Base-by-base conservation (phyloP, 2,888 invertebrate genomes). In the Thera obeliscata region DNA sequence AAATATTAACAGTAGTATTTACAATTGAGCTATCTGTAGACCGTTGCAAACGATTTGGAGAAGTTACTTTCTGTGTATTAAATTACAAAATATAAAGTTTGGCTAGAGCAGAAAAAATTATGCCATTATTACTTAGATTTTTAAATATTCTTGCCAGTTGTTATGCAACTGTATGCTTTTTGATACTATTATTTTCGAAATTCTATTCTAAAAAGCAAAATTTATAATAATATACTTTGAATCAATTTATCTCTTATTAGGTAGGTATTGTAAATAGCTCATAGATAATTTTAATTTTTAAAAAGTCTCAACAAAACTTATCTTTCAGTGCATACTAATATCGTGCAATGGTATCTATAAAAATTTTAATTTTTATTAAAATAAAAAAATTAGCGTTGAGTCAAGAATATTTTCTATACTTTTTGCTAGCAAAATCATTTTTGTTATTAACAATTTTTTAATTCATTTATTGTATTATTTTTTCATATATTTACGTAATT, bases 131-230 rank as follows among this genome's bases (percentile, higher is more conserved):
- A 67, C 61, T 71, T 81, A 81, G 76, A 76, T 71, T 70, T 38
- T 70, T 77, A 79, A 77, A 55, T 36, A 71, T 58, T 84, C 83
- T 83, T 83, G 83, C 84, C 83, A 77, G 83, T 81, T 82, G 81
- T 56, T 54, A 52, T 46, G 66, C 83, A 81, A 81, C 81, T 83
- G 83, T 76, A 55, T 66, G 52, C 55, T 59, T 49, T 61, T 48
- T 41, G 38, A 61, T 11, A n/a, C 48, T 54, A 57, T 57, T 9
- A n/a, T 54, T 57, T 57, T 58, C 12, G 22, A 41, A 7, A 55
- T 54, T 5, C n/a, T 61, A 52, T 41, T 54, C 33, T 43, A 43
- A 50, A 5, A 33, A 55, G 36, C 11, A 55, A 38, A 56, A 56
- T 12, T 2, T 9, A 0, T 7, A 46, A 46, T 46, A 46, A 22